Base-by-base conservation (phyloP, 2,888 invertebrate genomes). In the Ditula angustiorana region DNA sequence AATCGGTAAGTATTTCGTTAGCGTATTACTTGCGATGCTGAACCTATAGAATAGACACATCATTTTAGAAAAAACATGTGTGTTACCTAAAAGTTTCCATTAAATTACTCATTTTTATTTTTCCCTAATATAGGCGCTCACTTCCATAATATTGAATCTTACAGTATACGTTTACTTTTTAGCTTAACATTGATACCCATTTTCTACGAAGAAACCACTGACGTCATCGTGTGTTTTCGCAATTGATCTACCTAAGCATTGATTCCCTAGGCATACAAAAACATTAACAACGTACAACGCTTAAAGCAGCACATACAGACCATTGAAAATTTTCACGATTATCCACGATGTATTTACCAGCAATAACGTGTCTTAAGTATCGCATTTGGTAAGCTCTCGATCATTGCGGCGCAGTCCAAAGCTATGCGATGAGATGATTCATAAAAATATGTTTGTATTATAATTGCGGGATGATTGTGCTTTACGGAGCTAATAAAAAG, bases 401-500 rank as follows among this genome's bases (percentile, higher is more conserved):
- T 41, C 37, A 41, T 19, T 41, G 10, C 56, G 62, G 37, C 55
- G 47, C 62, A 49, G 46, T 13, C 56, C 52, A 59, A 35, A 64
- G 58, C 63, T 30, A 23, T 41, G 50, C 16, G 41, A 41, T 26
- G 26, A 10, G 58, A 64, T 64, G 64, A 64, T 64, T 64, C 64
- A 64, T 28, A 64, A 64, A 52, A 46, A 46, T 59, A 53, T 59
- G 26, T 58, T 47, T 64, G 59, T 64, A 64, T 64, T 64, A 53
- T 64, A 59, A 64, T 59, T 64, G 64, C 64, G 53, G 37, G 59
- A 58, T 64, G 64, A 59, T 58, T 52, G 59, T 53, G 64, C 64
- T 64, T 64, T 59, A 59, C 52, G 19, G 33, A 64, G 58, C 53
- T 47, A 59, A 64, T 64, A 67, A 66, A 60, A 57, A 71, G 62